Evolutionary conservation across 2,888 invertebrate genomes (phyloP), one percentile per base, ranked within the genome.

Genomic region (Drosophila nr. perissopoda): DNA sequence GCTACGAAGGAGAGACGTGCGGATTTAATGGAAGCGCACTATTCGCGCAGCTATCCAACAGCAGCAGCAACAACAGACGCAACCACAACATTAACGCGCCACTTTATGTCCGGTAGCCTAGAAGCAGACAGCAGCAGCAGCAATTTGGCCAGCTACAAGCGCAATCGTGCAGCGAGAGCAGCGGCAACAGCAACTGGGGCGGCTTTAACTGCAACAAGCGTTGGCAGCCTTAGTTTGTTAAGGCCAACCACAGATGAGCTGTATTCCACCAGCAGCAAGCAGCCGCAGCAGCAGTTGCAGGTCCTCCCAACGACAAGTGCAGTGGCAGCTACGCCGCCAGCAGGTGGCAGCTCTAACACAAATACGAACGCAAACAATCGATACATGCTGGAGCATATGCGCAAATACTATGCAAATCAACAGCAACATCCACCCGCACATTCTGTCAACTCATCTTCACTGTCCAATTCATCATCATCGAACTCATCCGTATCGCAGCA

Each of bases 401-500:
- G 92, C 70, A 92, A 92, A 89, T 92, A 92, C 86, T 92, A 92
- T 60, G 86, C 88, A 60, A 86, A 80, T 87, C 92, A 93, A 75
- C 91, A 90, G 27, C 87, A 91, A 38, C 83, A 86, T 67, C 84
- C 88, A 58, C 90, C 91, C 58, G 85, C 91, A 65, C 90, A 91
- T 49, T 91, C 91, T 16, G 82, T 90, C 48, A 91, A 92, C 77
- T 92, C 92, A 21, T 90, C 92, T 13, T 92, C 92, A 31, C 67
- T 92, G 25, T 92, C 92, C 56, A 92, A 91, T 56, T 91, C 92
- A 5, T 92, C 92, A 16, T 92, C 92, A 27, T 92, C 92, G 34
- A 91, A 92, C 60, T 92, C 92, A 48, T 92, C 92, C 71, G 76
- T 92, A 84, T 91, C 92, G 25, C 53, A 54, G 74, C 87, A 88